phyloP scores from a whole-genome alignment of 2,797 vertebrate genomes.

The Buphagus erythrorhynchus region DNA sequence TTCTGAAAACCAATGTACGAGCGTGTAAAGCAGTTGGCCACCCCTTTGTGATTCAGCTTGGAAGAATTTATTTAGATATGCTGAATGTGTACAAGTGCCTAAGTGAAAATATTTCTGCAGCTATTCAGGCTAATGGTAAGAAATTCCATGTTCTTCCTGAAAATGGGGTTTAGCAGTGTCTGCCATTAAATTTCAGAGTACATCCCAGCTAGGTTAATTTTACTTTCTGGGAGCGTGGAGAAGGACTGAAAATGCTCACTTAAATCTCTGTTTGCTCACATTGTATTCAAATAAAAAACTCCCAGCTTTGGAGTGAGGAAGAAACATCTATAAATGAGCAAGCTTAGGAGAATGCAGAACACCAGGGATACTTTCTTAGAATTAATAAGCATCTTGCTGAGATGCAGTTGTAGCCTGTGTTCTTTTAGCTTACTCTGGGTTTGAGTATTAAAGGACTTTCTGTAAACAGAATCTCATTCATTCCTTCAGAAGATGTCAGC shows the following conservation, averaged over 20 bases:
- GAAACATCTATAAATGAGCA: not conserved
- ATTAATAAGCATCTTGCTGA: not conserved
- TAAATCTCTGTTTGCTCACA: not conserved
- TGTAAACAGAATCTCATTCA: not conserved
- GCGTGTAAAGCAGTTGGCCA: constrained; percentile 98
- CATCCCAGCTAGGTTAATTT: not conserved
- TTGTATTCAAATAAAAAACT: not conserved
- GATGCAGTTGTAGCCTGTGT: not conserved
- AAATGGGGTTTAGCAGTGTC: not conserved
- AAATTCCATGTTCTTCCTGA: not conserved
- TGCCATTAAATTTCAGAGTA: not conserved
- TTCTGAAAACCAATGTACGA: constrained; percentile 97
- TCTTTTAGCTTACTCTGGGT: not conserved
- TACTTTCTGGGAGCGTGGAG: not conserved
- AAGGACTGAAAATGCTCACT: not conserved
- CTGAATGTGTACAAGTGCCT: constrained; percentile 99
- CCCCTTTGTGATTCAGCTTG: constrained; percentile 97
- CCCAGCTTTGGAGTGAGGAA: not conserved
- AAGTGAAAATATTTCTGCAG: constrained; percentile 99
- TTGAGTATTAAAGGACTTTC: not conserved
- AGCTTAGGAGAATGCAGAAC: not conserved
- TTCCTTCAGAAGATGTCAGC: not conserved
- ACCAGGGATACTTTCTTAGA: not conserved
- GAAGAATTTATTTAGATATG: constrained; percentile 99
- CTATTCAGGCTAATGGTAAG: constrained; percentile 97